Evolutionary conservation across 2,888 invertebrate species (phyloP).

Genomic region (Platycheirus albimanus): DNA sequence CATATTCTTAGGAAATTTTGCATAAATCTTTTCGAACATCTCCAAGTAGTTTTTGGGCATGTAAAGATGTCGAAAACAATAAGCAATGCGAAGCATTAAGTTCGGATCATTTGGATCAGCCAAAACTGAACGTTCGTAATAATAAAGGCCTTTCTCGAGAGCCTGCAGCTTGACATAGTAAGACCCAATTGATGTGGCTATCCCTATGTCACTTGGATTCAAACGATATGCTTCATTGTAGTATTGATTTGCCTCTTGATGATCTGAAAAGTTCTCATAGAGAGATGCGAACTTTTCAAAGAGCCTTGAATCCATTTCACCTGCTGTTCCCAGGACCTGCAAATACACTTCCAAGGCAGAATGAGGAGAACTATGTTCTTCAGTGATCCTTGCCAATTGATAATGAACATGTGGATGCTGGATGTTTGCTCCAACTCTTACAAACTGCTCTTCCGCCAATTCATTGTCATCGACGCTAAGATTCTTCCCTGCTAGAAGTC

Average conservation of each 20-base stretch:
- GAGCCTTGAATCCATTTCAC: constrained; percentile 93
- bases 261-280: constrained; percentile 95
- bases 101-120: constrained; percentile 91
- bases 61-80: constrained; percentile 91
- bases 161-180: constrained; percentile 95
- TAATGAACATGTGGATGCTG: constrained; percentile 85
- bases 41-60: constrained; percentile 83
- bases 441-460: constrained; percentile 90
- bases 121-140: constrained; percentile 91
- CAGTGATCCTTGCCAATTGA: constrained; percentile 91
- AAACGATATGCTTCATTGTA: constrained; percentile 81
- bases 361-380: constrained; percentile 82
- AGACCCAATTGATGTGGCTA: constrained; percentile 94
- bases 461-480: constrained; percentile 86
- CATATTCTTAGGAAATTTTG: constrained; percentile 95
- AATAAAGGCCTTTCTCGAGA: constrained; percentile 92
- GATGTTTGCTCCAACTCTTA: constrained; percentile 79
- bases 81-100: constrained; percentile 93
- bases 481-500: constrained; percentile 81
- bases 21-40: constrained; percentile 86
- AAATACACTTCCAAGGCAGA: constrained; percentile 87
- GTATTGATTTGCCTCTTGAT: constrained; percentile 88
- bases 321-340: constrained; percentile 92
- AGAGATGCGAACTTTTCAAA: constrained; percentile 94
- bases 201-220: constrained; percentile 84